phyloP scores from a whole-genome alignment of 2,113 vertebrate genomes.

The Lycaon pictus region DNA sequence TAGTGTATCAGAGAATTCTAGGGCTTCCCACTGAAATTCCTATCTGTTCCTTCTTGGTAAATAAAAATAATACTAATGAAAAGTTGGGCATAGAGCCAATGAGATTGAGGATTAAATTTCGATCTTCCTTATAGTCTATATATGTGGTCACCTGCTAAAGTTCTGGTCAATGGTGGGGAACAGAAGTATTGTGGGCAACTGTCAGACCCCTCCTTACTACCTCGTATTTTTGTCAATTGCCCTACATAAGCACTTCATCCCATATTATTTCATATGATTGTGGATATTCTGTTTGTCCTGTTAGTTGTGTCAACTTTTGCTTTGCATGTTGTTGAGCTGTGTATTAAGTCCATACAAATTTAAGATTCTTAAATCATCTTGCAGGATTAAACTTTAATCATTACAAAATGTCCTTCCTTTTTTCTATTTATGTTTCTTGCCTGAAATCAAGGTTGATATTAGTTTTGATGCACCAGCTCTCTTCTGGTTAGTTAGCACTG shows the following conservation, averaged over 20 bases:
- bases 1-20: not conserved
- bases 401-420: not conserved
- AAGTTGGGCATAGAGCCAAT: not conserved
- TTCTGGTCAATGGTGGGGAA: not conserved
- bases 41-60: not conserved
- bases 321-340: not conserved
- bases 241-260: not conserved
- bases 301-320: not conserved
- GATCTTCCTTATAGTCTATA: not conserved
- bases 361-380: not conserved
- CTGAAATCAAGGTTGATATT: not conserved
- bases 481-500: not conserved
- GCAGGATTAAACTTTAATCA: not conserved
- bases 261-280: not conserved
- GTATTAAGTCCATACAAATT: not conserved
- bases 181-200: not conserved
- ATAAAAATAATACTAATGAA: not conserved
- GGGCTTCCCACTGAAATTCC: not conserved
- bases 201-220: not conserved
- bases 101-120: not conserved
- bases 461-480: not conserved
- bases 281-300: not conserved
- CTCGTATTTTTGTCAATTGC: not conserved
- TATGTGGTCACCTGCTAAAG: not conserved
- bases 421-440: not conserved